Evolutionary conservation across 2,888 invertebrate genomes (phyloP), one percentile per base, ranked within the genome.

Genomic region (Drosophila robusta): DNA sequence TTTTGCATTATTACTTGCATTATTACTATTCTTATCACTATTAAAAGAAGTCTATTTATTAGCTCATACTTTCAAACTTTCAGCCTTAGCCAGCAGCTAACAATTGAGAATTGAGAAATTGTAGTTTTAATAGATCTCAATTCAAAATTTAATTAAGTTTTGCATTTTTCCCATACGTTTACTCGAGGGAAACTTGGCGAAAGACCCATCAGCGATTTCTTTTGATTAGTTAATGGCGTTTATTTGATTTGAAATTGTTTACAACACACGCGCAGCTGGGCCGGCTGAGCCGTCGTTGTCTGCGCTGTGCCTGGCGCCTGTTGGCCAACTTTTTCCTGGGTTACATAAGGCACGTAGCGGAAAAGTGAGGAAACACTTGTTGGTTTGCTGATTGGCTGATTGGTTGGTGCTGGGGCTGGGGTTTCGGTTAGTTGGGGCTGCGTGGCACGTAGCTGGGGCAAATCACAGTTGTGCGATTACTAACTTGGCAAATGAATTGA

Each of bases 151-250:
- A 51, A 57, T 62, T 45, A 57, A 22, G 16, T 36, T 50, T 62
- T 51, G 12, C 16, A 24, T 5, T 18, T 29, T 12, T 26, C 9
- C 42, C 62, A 29, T 22, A 36, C 12, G 24, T 54, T 49, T 44
- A 29, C 32, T 32, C 9, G 6, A 14, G 32, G 41, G 38, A 18
- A 18, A 16, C 32, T 36, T 18, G 3, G n/a, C 18, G 26, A 46
- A 16, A n/a, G 46, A 55, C 12, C 9, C 38, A 47, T 22, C 34
- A 16, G 14, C 41, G 36, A 72, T 46, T 73, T 61, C 62, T 46
- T 70, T 57, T 87, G 88, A 87, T 87, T 87, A 85, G 75, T 82
- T 87, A 87, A 83, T 83, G 77, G 74, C 71, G 69, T 77, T 85
- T 79, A 87, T 87, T 87, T 77, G 78, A 77, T 74, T 85, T 62